Evolutionary conservation across 92 coral and sea anemone genomes (phyloP), one percentile per base, ranked within the genome.

Genomic region (Metridium senile): DNA sequence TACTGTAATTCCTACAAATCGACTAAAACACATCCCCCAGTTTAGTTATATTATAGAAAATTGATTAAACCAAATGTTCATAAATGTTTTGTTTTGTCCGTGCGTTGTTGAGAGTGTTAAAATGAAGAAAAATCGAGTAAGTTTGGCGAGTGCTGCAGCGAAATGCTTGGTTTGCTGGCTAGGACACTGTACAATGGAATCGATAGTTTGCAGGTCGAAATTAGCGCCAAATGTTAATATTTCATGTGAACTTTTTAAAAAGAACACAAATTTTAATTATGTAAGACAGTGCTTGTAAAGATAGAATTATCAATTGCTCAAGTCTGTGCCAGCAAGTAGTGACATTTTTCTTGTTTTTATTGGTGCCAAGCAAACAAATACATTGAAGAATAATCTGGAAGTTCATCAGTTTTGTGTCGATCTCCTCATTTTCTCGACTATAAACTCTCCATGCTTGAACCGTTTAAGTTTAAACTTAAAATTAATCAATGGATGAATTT

Each of bases 191-290:
- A 62, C 81, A 68, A 67, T 53, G n/a, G 74, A 62, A 34, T 47
- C n/a, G 63, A 32, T 56, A 29, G 10, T 29, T 53, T 33, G 39
- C 65, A 66, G 69, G 85, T 81, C 82, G 76, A 85, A 88, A 84
- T 85, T 85, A 86, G 89, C 97, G 89, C 70, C 90, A 74, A 70
- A 81, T 78, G 74, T 91, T 89, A 92, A 92, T 92, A 92, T 92
- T 92, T 92, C 86, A 92, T 92, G 93, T 58, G 82, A 82, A 86
- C 90, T 84, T 83, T 88, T 89, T 87, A 88, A 86, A 63, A 89
- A 82, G 85, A 78, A 87, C 91, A 89, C 86, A 91, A 85, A 89
- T 88, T 91, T 89, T 91, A 91, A 89, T 91, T 73, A 91, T 91
- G 97, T 88, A 91, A 89, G 75, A 82, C 78, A 57, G 77, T 78